Percentiles rank a stretch among this genome's conserved stretches.
Conservation (phyloP, 2,888 invertebrate genomes). For the Elmis aenea region DNA sequence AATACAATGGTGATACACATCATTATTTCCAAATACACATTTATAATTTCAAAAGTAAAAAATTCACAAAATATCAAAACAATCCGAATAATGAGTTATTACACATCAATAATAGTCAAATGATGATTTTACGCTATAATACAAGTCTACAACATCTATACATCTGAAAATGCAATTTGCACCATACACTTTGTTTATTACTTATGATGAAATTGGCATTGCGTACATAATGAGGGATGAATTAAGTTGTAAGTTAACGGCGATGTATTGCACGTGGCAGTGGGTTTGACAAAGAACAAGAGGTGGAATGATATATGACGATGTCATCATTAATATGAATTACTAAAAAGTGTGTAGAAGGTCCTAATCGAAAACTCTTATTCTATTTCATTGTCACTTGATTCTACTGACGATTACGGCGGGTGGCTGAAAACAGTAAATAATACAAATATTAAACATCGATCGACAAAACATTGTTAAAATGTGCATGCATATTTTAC, state of each 20-base stretch:
- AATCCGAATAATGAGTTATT: conserved; percentile 19
- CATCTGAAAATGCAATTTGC: conserved; percentile 31
- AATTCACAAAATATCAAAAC: conserved; percentile 30
- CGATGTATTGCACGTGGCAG: conserved; percentile 32
- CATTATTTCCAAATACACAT: conserved; percentile 35
- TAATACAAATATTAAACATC: conserved; percentile 4
- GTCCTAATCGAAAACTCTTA: conserved; percentile 35
- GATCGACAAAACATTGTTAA: neutral
- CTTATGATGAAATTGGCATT: conserved; percentile 30
- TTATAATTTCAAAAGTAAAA: conserved; percentile 35
- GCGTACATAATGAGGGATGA: conserved; percentile 30
- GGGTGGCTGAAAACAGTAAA: conserved; percentile 39
- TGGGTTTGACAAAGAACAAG: conserved; percentile 19
- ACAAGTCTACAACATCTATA: conserved; percentile 42
- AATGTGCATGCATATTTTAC: too few species aligned
- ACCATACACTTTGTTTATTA: conserved; percentile 27
- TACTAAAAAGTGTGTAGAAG: conserved; percentile 13
- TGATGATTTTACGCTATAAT: conserved; percentile 33
- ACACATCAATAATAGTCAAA: conserved; percentile 26
- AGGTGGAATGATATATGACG: conserved; percentile 14
- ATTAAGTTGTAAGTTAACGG: conserved; percentile 21
- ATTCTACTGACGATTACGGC: conserved; percentile 44
- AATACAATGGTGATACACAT: conserved; percentile 29
- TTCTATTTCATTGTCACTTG: conserved; percentile 27
- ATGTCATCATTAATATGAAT: conserved; percentile 22